A percentile compares a stretch with the other conserved stretches of the same genome.
Evolutionary conservation across 2,113 vertebrate species (phyloP).

Genomic region (Heloderma charlesbogerti): DNA sequence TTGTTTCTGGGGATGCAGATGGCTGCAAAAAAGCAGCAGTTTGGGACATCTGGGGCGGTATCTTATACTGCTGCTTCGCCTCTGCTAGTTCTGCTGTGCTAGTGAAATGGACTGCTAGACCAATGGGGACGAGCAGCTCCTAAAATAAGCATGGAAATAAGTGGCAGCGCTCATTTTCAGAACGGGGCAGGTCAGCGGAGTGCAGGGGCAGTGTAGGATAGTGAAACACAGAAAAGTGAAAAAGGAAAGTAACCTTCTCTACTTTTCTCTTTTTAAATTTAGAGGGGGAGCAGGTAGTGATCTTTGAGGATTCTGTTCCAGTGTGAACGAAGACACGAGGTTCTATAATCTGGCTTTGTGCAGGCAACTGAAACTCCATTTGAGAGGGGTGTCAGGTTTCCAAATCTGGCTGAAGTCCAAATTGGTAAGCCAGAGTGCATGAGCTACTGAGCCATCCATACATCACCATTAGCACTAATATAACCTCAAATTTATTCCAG

Average conservation of each 20-base stretch:
- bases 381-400: neutral
- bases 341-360: neutral
- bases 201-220: neutral
- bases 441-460: neutral
- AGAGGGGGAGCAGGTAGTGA: neutral
- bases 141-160: too few relatives aligned
- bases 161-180: too few relatives aligned
- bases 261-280: neutral
- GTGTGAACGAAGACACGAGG: neutral
- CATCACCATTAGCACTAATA: slow-evolving; percentile 6
- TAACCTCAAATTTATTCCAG: neutral
- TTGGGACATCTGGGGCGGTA: neutral
- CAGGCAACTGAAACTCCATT: neutral
- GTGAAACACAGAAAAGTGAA: neutral
- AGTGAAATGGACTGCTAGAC: too few relatives aligned
- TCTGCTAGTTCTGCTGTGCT: too few relatives aligned
- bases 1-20: neutral
- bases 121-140: too few relatives aligned
- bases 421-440: neutral
- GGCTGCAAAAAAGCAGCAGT: neutral
- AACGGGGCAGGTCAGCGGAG: too few relatives aligned
- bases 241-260: neutral
- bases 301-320: neutral
- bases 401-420: neutral
- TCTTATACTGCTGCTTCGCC: too few relatives aligned